phyloP scores from a whole-genome alignment of 2,888 invertebrate species.

The Papilio elwesi region DNA sequence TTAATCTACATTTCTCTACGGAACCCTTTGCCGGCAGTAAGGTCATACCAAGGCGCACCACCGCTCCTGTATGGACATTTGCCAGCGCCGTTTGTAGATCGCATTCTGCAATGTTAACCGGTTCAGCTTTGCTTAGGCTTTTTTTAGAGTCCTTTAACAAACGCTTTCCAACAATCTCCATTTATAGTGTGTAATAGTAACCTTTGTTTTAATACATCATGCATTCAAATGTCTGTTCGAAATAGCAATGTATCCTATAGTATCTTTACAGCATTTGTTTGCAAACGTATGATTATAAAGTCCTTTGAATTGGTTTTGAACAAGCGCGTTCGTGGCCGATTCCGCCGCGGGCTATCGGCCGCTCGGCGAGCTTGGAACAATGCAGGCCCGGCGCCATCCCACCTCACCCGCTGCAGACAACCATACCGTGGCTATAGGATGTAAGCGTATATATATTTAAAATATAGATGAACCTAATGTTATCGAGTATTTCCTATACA shows the following conservation, averaged over 20 bases:
- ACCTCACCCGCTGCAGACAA: conserved; percentile 43
- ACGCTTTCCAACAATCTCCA: not conserved
- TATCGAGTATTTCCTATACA: not conserved
- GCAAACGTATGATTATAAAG: conserved; percentile 33
- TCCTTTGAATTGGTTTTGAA: conserved; percentile 31
- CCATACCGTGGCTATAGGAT: conserved; percentile 21
- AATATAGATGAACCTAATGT: too few relatives aligned
- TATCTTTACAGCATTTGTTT: conserved; percentile 21
- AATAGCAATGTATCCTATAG: conserved; percentile 3
- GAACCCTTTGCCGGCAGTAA: conserved; percentile 25
- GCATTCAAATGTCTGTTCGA: conserved; percentile 12
- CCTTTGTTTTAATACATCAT: conserved; percentile 6
- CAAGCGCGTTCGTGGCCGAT: conserved; percentile 15
- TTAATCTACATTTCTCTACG: conserved; percentile 9
- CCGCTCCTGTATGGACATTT: conserved; percentile 38
- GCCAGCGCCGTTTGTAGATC: conserved; percentile 28
- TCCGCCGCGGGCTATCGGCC: conserved; percentile 44
- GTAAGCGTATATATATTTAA: not conserved
- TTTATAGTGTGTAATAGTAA: conserved; percentile 25
- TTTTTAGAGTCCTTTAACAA: conserved; percentile 29
- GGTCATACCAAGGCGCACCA: conserved; percentile 38
- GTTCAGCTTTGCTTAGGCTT: conserved; percentile 33
- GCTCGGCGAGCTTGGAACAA: conserved; percentile 45
- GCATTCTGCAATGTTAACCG: conserved; percentile 38
- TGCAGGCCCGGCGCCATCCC: conserved; percentile 51